These are phyloP conservation scores for Phalacrocorax pelagicus DNA, from an alignment of 2,113 vertebrate genomes.

Conservation along the genomic window DNA sequence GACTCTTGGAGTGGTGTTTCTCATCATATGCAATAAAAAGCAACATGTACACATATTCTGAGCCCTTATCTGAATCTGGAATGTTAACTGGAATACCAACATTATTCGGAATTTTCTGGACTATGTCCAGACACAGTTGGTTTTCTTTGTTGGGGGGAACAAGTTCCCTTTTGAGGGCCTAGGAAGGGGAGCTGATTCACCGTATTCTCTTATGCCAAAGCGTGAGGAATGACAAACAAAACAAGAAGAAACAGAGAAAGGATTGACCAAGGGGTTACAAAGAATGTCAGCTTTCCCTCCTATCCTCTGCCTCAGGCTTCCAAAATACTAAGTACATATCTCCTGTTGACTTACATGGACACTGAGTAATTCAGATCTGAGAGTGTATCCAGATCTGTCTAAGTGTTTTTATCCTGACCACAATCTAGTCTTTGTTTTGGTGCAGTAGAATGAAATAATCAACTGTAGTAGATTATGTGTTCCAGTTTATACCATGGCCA, in stretches of 20 bases:
- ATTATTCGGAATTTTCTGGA: constrained; percentile 13
- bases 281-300: neutral
- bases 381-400: neutral
- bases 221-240: neutral
- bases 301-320: neutral
- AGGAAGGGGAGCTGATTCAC: neutral
- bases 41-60: neutral
- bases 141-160: neutral
- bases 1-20: neutral
- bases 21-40: neutral
- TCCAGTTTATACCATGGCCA: neutral
- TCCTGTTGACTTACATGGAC: neutral
- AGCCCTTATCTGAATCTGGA: neutral
- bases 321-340: neutral
- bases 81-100: constrained; percentile 21
- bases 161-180: neutral
- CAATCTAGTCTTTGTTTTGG: constrained; percentile 49
- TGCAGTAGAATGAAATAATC: neutral
- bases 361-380: neutral
- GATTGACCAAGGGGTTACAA: neutral
- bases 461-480: neutral
- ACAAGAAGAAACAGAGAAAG: neutral
- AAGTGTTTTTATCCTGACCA: neutral
- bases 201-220: neutral
- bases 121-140: neutral